Evolutionary conservation across 2,888 invertebrate species (phyloP).

Genomic region (Aspidiotus destructor): DNA sequence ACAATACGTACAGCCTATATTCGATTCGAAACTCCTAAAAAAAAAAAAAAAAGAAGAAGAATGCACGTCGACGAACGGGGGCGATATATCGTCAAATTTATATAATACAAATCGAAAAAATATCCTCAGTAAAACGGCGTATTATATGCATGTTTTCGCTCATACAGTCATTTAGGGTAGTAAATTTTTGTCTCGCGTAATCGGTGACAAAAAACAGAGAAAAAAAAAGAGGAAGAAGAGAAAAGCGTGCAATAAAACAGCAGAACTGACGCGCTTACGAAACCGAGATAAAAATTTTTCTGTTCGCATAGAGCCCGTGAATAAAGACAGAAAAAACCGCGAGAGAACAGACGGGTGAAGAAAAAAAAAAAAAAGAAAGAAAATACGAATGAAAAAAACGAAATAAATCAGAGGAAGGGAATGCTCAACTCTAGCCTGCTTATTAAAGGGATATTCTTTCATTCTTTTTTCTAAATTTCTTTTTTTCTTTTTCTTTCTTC

Average conservation of each 20-base stretch:
- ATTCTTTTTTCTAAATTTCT: conserved; percentile 9
- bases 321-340: conserved; percentile 12
- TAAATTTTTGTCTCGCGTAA: conserved; percentile 2
- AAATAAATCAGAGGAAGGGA: conserved; percentile 28
- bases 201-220: not conserved
- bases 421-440: conserved; percentile 25
- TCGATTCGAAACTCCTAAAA: no score
- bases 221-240: conserved; percentile 5
- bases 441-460: conserved; percentile 29
- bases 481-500: conserved; percentile 1
- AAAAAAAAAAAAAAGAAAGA: conserved; percentile 18
- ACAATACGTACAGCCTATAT: no score
- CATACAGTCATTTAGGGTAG: not conserved
- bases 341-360: conserved; percentile 8
- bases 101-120: no score
- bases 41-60: no score
- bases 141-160: no score
- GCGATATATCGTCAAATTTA: no score
- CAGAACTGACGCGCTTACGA: not conserved
- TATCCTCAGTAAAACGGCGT: no score
- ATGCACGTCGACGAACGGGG: no score
- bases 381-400: conserved; percentile 13
- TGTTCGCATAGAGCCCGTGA: no score
- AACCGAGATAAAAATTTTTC: no score
- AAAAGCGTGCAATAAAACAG: not conserved